These are phyloP conservation scores for Galerucella calmariensis DNA, from an alignment of 2,888 invertebrate species.

Conservation along the genomic window DNA sequence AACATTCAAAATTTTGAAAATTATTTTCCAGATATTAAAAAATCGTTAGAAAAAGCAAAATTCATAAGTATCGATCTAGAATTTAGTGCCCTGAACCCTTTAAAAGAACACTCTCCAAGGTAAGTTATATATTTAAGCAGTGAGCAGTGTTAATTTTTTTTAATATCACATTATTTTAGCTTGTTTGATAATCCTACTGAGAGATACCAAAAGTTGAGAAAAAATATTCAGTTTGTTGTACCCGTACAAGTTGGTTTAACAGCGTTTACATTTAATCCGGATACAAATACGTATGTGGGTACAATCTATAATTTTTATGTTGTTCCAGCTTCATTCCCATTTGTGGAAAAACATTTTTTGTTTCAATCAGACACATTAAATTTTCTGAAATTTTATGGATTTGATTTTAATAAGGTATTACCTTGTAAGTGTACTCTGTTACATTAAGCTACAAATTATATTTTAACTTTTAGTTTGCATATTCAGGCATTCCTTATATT, in stretches of 20 bases:
- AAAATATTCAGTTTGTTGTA: constrained; percentile 67
- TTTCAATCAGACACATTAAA: constrained; percentile 74
- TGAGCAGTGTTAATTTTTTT: constrained; percentile 11
- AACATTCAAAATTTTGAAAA: constrained; percentile 72
- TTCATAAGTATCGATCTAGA: constrained; percentile 80
- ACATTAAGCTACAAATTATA: constrained; percentile 4
- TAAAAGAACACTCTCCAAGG: constrained; percentile 59
- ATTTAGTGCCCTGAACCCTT: constrained; percentile 71
- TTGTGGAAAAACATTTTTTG: constrained; percentile 70
- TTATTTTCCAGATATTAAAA: constrained; percentile 69
- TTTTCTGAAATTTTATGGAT: constrained; percentile 73
- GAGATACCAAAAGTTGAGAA: constrained; percentile 68
- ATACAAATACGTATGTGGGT: constrained; percentile 71
- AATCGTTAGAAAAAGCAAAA: constrained; percentile 69
- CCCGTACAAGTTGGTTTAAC: constrained; percentile 79
- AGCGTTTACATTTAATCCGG: constrained; percentile 70
- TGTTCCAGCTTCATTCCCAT: constrained; percentile 73
- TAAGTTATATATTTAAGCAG: constrained; percentile 35
- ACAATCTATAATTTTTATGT: constrained; percentile 77
- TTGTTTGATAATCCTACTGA: constrained; percentile 70
- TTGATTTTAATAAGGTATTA: constrained; percentile 82
- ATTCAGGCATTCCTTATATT: constrained; percentile 76
- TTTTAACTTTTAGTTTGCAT: constrained; percentile 69
- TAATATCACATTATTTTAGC: constrained; percentile 62
- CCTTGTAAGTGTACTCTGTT: background rate